These are phyloP conservation scores for Calephelis nemesis DNA, from an alignment of 1,140 invertebrate genomes.

Conservation along the genomic window DNA sequence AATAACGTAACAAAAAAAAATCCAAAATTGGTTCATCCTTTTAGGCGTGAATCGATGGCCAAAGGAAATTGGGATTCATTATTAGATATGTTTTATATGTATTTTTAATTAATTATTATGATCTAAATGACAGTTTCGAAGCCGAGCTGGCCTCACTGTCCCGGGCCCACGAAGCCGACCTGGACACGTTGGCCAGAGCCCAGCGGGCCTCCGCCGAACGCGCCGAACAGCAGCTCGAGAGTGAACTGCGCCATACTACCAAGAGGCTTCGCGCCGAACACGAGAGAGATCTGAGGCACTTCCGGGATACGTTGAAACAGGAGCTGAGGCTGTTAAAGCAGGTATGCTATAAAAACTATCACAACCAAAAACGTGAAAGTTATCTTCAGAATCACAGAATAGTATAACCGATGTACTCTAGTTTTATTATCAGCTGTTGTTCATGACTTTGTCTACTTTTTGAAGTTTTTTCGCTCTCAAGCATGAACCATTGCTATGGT, in stretches of 20 bases:
- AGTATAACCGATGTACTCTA: too few species aligned
- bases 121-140: slow-evolving; percentile 81
- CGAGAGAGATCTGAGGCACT: slow-evolving; percentile 95
- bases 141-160: slow-evolving; percentile 88
- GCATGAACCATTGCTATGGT: too few species aligned
- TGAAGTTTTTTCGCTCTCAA: too few species aligned
- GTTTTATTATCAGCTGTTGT: too few species aligned
- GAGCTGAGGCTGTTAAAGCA: slow-evolving; percentile 96
- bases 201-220: slow-evolving; percentile 96
- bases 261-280: slow-evolving; percentile 94
- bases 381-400: too few species aligned
- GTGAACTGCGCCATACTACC: slow-evolving; percentile 90
- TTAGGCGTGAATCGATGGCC: too few species aligned
- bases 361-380: background rate
- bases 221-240: slow-evolving; percentile 94
- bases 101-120: background rate
- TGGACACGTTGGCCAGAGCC: slow-evolving; percentile 92
- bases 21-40: too few species aligned
- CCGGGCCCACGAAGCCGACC: slow-evolving; percentile 93
- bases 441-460: too few species aligned
- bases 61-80: background rate
- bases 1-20: too few species aligned
- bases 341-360: slow-evolving; percentile 20
- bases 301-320: slow-evolving; percentile 95
- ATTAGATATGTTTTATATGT: background rate